Base-by-base conservation (phyloP, 2,797 vertebrate genomes). In the Scomberomorus guttatus region DNA sequence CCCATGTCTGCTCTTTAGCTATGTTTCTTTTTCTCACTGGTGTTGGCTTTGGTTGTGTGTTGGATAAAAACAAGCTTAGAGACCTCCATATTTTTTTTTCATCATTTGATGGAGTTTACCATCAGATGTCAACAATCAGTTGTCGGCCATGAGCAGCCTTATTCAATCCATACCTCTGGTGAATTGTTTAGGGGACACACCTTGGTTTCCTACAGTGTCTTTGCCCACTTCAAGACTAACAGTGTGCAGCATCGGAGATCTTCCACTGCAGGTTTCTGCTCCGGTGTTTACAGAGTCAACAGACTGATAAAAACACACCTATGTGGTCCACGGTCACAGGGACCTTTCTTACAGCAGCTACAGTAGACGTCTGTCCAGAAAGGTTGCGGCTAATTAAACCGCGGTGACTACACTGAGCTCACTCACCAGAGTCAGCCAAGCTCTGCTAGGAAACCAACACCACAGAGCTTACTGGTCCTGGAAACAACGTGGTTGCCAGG, bases 361-460 rank as follows among this genome's bases (percentile, higher is more conserved):
- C 88, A 91, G 88, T 89, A 54, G 62, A 76, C 32, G 50, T 82
- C 80, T 92, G 87, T 90, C 77, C 81, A 62, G 73, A 68, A 72
- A 82, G 71, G 74, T 80, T 81, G 69, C 42, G 73, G 67, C 79
- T 91, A 81, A 91, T 90, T 88, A 89, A 84, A 84, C 75, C 84
- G 84, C 83, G 82, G 87, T 79, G 83, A 88, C 87, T 82, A 54
- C 82, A 81, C 73, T 76, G 77, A 83, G 81, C 85, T 90, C 75
- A 29, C 74, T 79, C 82, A 81, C 80, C 84, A 83, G 56, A 72
- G 32, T 57, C 79, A 48, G 84, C 78, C 86, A 76, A 83, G 75
- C 68, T 65, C 82, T 91, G 91, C 84, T 86, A 81, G 90, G 90
- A 94, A 93, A 85, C 82, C 77, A 63, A 74, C 77, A 87, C 84